A percentile compares a stretch with the other conserved stretches of the same genome.
Conservation (phyloP, 2,797 vertebrate genomes). For the Chlorospingus semifuscus region DNA sequence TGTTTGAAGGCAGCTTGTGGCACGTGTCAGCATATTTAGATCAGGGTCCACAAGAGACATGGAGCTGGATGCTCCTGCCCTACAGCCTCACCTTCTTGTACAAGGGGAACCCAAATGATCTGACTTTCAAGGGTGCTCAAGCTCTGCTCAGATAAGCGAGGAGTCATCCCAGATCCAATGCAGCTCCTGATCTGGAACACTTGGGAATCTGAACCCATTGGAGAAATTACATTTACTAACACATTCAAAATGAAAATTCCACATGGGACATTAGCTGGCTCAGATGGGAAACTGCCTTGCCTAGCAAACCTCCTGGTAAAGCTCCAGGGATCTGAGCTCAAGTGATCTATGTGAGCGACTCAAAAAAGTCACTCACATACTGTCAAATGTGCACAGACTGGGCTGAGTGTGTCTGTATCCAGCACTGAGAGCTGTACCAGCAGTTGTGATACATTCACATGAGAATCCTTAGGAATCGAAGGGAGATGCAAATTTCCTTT, state of each 20-base stretch:
- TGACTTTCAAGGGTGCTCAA: background rate
- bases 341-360: fast-evolving
- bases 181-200: background rate
- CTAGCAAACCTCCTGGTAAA: background rate
- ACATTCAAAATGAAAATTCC: background rate
- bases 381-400: background rate
- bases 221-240: background rate
- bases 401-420: background rate
- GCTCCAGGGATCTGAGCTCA: background rate
- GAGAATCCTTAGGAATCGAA: background rate
- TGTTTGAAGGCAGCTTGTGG: background rate
- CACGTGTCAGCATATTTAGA: background rate
- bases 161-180: background rate
- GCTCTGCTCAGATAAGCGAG: background rate
- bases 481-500: background rate
- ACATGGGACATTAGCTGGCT: background rate
- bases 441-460: background rate
- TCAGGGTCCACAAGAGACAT: background rate
- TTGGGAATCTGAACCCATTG: background rate
- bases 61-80: background rate
- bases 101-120: background rate
- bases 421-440: background rate
- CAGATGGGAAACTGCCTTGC: background rate
- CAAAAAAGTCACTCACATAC: background rate
- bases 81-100: background rate